phyloP scores from a whole-genome alignment of 2,888 invertebrate genomes.

The Hoplodrina ambigua region DNA sequence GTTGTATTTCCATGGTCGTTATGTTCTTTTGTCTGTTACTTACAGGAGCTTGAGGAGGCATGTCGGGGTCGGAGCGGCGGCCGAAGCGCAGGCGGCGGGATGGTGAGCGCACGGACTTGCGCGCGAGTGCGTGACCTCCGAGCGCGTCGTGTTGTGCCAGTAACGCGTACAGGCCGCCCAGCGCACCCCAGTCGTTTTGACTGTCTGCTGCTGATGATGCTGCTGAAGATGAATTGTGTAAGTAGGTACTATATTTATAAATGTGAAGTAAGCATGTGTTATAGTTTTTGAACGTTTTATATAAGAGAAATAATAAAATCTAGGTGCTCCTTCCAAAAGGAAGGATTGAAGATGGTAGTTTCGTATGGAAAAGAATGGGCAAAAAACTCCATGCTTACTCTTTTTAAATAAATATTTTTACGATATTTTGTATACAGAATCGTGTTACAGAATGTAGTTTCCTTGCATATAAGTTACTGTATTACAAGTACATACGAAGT shows the following conservation, averaged over 20 bases:
- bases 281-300: neutral
- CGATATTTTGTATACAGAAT: too few species aligned
- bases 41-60: slow-evolving; percentile 88
- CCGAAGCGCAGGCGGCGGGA: slow-evolving; percentile 94
- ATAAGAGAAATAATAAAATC: too few species aligned
- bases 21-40: slow-evolving; percentile 56
- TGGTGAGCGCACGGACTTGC: slow-evolving; percentile 94
- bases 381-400: too few species aligned
- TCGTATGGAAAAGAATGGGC: too few species aligned
- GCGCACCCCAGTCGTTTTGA: slow-evolving; percentile 82
- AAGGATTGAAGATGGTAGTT: too few species aligned
- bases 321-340: too few species aligned
- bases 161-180: slow-evolving; percentile 91
- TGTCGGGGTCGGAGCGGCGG: slow-evolving; percentile 93
- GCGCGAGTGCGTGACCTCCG: slow-evolving; percentile 93
- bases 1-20: too few species aligned
- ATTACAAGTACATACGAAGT: too few species aligned
- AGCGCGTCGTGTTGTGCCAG: slow-evolving; percentile 92
- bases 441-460: too few species aligned
- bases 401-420: too few species aligned
- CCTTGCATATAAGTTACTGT: too few species aligned
- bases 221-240: slow-evolving; percentile 31
- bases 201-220: slow-evolving; percentile 76
- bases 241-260: neutral
- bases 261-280: neutral